Percentiles rank a stretch among this genome's conserved stretches.
These are phyloP conservation scores for Acleris cristana DNA, from an alignment of 2,888 invertebrate species.

Conservation along the genomic window DNA sequence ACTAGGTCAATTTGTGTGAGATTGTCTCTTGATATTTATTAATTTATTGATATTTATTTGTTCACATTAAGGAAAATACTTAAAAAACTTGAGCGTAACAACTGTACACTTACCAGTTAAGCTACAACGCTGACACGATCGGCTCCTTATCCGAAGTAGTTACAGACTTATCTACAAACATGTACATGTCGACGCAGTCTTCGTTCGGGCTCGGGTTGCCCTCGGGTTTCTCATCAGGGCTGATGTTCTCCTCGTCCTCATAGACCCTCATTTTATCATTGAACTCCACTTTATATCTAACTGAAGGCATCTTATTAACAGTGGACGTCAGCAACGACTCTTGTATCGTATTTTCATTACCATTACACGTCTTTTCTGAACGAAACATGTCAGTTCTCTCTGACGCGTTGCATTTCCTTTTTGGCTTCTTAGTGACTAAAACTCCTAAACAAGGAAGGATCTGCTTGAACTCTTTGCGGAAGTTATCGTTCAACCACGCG, in stretches of 20 bases:
- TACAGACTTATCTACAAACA: constrained; percentile 77
- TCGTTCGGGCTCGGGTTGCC: constrained; percentile 72
- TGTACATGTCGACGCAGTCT: constrained; percentile 79
- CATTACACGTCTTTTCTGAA: constrained; percentile 78
- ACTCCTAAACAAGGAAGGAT: constrained; percentile 87
- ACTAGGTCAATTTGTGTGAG: too few relatives aligned
- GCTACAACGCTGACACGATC: constrained; percentile 75
- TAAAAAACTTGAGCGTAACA: neutral
- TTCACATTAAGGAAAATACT: too few relatives aligned
- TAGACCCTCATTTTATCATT: constrained; percentile 66
- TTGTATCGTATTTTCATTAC: constrained; percentile 75
- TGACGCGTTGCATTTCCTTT: constrained; percentile 71
- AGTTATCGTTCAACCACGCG: constrained; percentile 98
- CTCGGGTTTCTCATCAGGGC: constrained; percentile 77
- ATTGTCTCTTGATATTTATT: too few relatives aligned
- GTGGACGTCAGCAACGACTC: constrained; percentile 76
- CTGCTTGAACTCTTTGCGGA: constrained; percentile 94
- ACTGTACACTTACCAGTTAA: constrained; percentile 58
- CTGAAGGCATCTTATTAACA: constrained; percentile 71
- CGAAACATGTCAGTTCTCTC: constrained; percentile 76
- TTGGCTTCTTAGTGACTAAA: constrained; percentile 69
- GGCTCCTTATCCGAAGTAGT: constrained; percentile 74
- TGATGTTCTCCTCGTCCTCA: constrained; percentile 70
- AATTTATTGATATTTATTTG: too few relatives aligned
- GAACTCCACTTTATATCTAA: constrained; percentile 75